These are phyloP conservation scores for Oasisia sp. DNA, from an alignment of 2,888 invertebrate genomes.

Conservation along the genomic window DNA sequence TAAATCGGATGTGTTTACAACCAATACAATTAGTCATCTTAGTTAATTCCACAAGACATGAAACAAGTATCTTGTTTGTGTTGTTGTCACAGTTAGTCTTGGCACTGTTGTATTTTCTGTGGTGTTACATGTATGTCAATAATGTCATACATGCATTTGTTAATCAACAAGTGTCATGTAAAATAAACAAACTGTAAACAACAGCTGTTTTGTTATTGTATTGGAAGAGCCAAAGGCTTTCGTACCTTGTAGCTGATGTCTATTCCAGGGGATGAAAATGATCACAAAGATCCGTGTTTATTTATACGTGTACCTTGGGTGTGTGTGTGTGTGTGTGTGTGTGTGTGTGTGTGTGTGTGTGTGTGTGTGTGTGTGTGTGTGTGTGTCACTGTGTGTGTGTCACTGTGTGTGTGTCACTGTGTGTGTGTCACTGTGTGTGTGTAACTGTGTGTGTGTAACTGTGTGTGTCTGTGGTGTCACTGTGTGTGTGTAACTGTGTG, in stretches of 20 bases:
- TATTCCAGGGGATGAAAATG: background rate
- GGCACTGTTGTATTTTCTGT: background rate
- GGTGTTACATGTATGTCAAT: background rate
- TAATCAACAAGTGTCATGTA: background rate
- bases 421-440: no score
- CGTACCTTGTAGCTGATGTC: background rate
- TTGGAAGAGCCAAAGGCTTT: background rate
- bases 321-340: no score
- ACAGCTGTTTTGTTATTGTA: background rate
- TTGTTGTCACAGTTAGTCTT: background rate
- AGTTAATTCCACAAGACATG: background rate
- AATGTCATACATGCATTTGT: background rate
- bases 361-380: background rate
- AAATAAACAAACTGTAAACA: background rate
- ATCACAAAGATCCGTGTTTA: background rate
- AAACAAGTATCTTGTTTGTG: background rate
- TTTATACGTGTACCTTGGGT: background rate
- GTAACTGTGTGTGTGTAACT: no score
- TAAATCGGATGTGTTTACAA: background rate
- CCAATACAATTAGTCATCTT: background rate
- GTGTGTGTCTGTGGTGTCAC: no score
- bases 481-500: no score
- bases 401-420: no score
- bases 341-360: no score
- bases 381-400: no score